These are phyloP conservation scores for Silurus aristotelis DNA, from an alignment of 2,797 vertebrate genomes.

Conservation along the genomic window DNA sequence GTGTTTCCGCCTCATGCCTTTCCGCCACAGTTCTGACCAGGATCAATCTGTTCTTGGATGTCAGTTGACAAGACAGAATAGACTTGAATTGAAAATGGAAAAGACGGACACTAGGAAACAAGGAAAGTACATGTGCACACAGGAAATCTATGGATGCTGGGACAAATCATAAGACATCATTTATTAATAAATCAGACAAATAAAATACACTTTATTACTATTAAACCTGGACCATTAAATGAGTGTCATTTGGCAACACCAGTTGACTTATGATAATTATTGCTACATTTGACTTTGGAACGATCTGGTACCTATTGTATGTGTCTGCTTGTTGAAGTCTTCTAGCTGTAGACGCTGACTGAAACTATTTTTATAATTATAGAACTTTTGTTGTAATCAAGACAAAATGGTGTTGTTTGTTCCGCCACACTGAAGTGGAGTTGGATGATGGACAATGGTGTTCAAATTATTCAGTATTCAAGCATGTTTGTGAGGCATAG, in stretches of 20 bases:
- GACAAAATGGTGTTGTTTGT: neutral
- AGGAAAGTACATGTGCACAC: neutral
- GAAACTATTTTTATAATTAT: neutral
- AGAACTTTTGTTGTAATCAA: neutral
- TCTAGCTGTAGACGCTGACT: neutral
- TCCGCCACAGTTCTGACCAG: neutral
- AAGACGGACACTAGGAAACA: neutral
- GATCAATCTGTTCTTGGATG: neutral
- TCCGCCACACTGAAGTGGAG: neutral
- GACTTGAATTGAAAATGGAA: neutral
- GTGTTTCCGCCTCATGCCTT: neutral
- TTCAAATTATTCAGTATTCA: neutral
- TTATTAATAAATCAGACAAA: neutral
- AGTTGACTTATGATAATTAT: neutral
- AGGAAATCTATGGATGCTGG: neutral
- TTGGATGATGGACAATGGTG: neutral
- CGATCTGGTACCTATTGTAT: neutral
- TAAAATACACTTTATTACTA: neutral
- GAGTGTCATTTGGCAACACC: neutral
- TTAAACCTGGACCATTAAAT: neutral
- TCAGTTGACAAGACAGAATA: neutral
- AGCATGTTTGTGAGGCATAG: neutral
- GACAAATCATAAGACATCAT: neutral
- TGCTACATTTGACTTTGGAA: neutral
- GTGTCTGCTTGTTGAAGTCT: neutral